Conservation (phyloP, 1,140 invertebrate genomes). For the Doryteuthis pealeii region DNA sequence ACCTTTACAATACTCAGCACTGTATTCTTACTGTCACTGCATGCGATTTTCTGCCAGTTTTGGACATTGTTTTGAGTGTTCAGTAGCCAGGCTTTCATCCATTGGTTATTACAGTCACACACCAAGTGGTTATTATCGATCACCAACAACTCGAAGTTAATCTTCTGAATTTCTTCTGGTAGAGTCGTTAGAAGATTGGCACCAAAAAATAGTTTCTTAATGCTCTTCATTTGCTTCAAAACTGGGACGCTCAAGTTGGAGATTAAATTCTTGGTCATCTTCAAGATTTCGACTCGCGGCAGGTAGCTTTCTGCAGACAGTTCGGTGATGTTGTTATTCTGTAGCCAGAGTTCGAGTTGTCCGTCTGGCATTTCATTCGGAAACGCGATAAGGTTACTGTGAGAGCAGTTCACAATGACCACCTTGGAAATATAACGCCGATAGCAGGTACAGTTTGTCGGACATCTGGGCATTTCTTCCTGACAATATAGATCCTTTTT, state of each 20-base stretch:
- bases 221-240: constrained; percentile 18
- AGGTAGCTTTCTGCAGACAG: constrained; percentile 18
- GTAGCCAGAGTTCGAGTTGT: constrained; percentile 36
- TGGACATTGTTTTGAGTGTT: constrained; percentile 8
- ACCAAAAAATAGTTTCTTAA: constrained; percentile 27
- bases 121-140: constrained; percentile 36
- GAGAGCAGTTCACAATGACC: constrained; percentile 40
- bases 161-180: constrained; percentile 14
- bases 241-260: constrained; percentile 23
- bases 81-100: constrained; percentile 43
- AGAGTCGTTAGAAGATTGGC: constrained; percentile 34
- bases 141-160: constrained; percentile 17
- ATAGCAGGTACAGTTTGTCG: constrained; percentile 33
- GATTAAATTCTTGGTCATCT: constrained; percentile 27
- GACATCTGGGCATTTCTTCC: constrained; percentile 23
- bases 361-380: constrained; percentile 27
- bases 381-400: constrained; percentile 16
- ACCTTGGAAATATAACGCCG: constrained; percentile 24
- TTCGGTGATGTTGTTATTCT: constrained; percentile 34
- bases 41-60: constrained; percentile 27
- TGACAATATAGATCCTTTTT: constrained; percentile 38
- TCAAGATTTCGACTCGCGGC: constrained; percentile 14
- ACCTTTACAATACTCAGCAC: constrained; percentile 32
- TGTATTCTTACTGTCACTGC: constrained; percentile 30
- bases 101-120: constrained; percentile 40